Percentiles rank a stretch among this genome's conserved stretches.
phyloP scores from a whole-genome alignment of 2,888 invertebrate genomes.

The Sacculina carcini region DNA sequence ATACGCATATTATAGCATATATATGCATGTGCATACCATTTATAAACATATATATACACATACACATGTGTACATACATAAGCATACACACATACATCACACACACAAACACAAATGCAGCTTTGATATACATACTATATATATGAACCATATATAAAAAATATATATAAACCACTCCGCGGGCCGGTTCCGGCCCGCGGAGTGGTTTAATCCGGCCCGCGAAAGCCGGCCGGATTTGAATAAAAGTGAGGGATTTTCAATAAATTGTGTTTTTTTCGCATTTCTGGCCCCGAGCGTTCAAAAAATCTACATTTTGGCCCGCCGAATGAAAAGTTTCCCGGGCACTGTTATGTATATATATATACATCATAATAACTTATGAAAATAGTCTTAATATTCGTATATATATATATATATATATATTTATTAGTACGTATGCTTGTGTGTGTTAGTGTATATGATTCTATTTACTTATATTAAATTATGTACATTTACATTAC shows the following conservation, averaged over 20 bases:
- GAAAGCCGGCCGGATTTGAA: background rate
- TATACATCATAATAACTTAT: background rate
- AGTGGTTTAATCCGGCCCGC: no score
- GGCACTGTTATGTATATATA: background rate
- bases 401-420: background rate
- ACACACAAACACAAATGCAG: no score
- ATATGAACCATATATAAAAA: no score
- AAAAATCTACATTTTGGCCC: no score
- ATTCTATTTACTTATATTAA: background rate
- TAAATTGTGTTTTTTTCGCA: no score
- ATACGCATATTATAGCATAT: conserved; percentile 4
- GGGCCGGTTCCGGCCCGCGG: no score
- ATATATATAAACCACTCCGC: no score
- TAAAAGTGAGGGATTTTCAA: background rate
- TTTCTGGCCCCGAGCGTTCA: no score
- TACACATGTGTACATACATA: conserved; percentile 3
- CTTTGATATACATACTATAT: no score
- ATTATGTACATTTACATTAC: no score
- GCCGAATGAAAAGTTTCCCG: no score
- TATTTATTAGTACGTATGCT: background rate
- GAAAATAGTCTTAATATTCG: background rate
- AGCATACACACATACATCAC: background rate
- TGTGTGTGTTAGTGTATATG: background rate
- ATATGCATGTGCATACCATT: background rate
- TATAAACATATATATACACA: conserved; percentile 3